A percentile compares a stretch with the other conserved stretches of the same genome.
These are phyloP conservation scores for Gila orcuttii DNA, from an alignment of 2,113 vertebrate species.

Conservation along the genomic window DNA sequence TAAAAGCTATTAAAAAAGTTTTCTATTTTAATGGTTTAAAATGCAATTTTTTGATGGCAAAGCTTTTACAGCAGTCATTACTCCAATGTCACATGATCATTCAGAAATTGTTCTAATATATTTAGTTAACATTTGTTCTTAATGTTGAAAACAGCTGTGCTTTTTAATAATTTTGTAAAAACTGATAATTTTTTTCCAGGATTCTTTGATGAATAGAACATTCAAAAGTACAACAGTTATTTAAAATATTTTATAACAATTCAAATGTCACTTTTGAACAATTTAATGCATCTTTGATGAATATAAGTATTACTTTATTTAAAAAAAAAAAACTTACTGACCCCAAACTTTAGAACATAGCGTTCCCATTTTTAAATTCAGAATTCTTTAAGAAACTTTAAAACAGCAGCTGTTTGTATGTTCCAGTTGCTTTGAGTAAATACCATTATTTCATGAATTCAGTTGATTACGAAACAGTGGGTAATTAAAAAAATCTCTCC, in stretches of 20 bases:
- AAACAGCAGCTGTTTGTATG: not conserved
- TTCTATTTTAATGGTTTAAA: not conserved
- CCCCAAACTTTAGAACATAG: not conserved
- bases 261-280: not conserved
- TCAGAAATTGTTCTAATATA: not conserved
- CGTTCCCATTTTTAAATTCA: not conserved
- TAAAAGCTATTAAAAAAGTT: not conserved
- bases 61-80: not conserved
- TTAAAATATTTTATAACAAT: not conserved
- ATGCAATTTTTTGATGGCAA: not conserved
- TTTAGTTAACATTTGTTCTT: not conserved
- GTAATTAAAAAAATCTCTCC: not conserved
- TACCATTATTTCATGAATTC: not conserved
- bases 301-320: not conserved
- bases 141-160: not conserved
- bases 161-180: not conserved
- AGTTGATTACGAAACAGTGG: not conserved
- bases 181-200: not conserved
- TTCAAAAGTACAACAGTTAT: not conserved
- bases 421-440: not conserved
- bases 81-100: not conserved
- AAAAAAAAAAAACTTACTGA: not conserved
- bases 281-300: not conserved
- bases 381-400: not conserved
- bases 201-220: not conserved